Conservation (phyloP, 1,140 invertebrate genomes). For the Pogonomyrmex californicus region DNA sequence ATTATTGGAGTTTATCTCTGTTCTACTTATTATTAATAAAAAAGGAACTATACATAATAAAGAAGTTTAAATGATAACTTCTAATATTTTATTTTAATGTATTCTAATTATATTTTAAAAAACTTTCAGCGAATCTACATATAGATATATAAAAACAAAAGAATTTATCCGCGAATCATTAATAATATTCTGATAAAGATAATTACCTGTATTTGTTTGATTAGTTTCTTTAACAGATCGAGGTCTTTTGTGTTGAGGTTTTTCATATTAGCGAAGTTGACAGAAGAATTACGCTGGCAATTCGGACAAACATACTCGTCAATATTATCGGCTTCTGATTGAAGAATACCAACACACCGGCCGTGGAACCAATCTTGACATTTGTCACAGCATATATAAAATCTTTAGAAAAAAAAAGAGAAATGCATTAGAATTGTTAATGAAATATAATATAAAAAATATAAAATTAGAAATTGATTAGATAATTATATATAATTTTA, state of each 20-base stretch:
- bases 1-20: neutral
- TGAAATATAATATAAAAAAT: constrained; percentile 31
- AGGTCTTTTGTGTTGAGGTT: constrained; percentile 94
- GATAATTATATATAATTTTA: neutral
- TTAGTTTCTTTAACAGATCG: constrained; percentile 93
- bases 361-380: constrained; percentile 99
- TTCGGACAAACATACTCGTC: constrained; percentile 98
- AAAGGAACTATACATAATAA: neutral
- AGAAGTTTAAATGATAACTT: neutral
- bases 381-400: constrained; percentile 99
- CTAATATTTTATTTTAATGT: neutral
- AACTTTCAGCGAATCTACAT: neutral
- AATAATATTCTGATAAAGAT: constrained; percentile 22
- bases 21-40: constrained; percentile 5
- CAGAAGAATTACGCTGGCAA: constrained; percentile 95
- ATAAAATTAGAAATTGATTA: constrained; percentile 43
- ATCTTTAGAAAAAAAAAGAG: constrained; percentile 87
- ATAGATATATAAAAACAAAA: neutral
- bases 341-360: constrained; percentile 97
- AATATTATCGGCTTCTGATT: constrained; percentile 97
- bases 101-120: constrained; percentile 11
- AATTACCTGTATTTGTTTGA: constrained; percentile 95
- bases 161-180: neutral
- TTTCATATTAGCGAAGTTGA: constrained; percentile 96
- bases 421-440: constrained; percentile 7